Evolutionary conservation across 2,113 vertebrate species (phyloP).

Genomic region (Scolopax mira): DNA sequence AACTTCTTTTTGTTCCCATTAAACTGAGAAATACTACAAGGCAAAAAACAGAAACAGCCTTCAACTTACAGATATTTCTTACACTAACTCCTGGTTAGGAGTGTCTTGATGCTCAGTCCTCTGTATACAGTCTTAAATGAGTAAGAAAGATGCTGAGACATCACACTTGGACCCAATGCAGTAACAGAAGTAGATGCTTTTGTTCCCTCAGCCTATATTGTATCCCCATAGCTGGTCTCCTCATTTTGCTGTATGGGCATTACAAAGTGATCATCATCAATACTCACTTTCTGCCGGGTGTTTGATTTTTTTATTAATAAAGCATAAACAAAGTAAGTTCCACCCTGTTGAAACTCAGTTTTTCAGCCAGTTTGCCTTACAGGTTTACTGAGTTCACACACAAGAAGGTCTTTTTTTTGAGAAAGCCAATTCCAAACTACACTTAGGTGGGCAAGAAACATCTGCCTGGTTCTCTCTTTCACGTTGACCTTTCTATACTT

Average conservation of each 20-base stretch:
- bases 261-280: not conserved
- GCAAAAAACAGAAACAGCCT: not conserved
- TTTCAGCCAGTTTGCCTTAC: not conserved
- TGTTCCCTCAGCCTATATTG: not conserved
- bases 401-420: not conserved
- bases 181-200: not conserved
- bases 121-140: not conserved
- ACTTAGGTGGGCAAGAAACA: not conserved
- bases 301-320: slow-evolving; percentile 5
- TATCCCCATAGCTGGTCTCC: not conserved
- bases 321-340: not conserved
- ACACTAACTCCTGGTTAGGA: not conserved
- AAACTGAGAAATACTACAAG: not conserved
- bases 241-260: not conserved
- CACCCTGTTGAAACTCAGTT: not conserved
- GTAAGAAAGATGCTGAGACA: not conserved
- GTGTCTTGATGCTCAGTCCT: not conserved
- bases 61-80: not conserved
- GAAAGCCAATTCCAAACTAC: not conserved
- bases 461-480: not conserved
- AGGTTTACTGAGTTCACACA: not conserved
- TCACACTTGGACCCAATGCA: not conserved
- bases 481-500: not conserved
- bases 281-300: not conserved
- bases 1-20: not conserved